Evolutionary conservation across 2,113 vertebrate species (phyloP).

Genomic region (Asarcornis scutulata): DNA sequence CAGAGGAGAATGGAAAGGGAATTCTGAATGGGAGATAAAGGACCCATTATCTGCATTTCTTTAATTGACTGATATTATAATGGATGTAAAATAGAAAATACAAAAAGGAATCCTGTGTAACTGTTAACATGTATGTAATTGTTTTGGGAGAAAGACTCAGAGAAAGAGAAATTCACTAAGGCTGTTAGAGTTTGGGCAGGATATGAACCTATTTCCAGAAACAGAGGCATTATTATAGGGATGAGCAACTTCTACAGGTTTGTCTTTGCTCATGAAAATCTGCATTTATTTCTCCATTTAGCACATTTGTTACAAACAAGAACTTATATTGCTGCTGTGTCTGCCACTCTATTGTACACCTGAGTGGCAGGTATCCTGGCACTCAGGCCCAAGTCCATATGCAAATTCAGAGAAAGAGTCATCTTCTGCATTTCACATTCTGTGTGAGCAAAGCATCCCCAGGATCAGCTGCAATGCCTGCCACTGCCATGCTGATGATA

Average conservation of each 20-base stretch:
- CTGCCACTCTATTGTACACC: accelerated
- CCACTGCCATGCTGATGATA: accelerated
- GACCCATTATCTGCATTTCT: neutral
- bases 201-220: neutral
- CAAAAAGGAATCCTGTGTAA: neutral
- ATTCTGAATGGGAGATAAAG: constrained; percentile 6
- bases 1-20: neutral
- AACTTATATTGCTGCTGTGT: neutral
- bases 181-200: neutral
- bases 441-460: neutral
- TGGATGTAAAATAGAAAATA: neutral
- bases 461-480: neutral
- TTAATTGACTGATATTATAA: neutral
- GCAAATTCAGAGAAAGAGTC: neutral
- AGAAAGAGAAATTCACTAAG: neutral
- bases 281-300: neutral
- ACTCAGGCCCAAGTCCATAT: neutral
- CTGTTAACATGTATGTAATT: neutral
- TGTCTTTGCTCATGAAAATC: neutral
- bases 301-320: accelerated
- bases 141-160: neutral
- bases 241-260: neutral
- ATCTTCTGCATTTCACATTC: neutral
- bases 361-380: neutral
- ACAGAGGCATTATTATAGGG: neutral